Base-by-base conservation (phyloP, 2,113 vertebrate genomes). In the Sapajus apella region DNA sequence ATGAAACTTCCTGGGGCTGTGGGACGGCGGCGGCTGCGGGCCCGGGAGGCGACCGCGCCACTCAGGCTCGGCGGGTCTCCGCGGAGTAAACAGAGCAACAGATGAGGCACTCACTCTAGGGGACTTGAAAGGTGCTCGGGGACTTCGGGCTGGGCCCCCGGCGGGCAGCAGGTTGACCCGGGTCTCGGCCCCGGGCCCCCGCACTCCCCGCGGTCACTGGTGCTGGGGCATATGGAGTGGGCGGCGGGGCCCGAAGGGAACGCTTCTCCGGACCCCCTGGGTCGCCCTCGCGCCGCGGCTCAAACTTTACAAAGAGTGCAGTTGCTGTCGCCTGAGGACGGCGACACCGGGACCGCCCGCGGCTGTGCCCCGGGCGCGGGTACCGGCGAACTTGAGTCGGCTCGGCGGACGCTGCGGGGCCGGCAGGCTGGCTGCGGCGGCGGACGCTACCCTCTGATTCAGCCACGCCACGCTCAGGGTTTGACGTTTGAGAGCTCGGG, bases 401-500 rank as follows among this genome's bases (percentile, higher is more conserved):
- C 87, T 5, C 50, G 30, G 21, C 32, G 84, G 84, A 50, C 1
- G 80, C 43, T 80, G 5, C 6, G 66, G 95, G 82, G 64, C 2
- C 23, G 79, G 82, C 45, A 18, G 66, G 16, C 56, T 17, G 75
- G 40, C 25, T 68, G 66, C 40, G 82, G 92, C 56, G 96, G 92
- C 45, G 81, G 87, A 73, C 47, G 81, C 80, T 79, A 50, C 77
- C 80, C 45, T n/a, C 30, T 18, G 84, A 70, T 94, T n/a, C 32
- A 35, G 91, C 73, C 18, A 77, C 80, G 68, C 95, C 83, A 72
- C 70, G 87, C 80, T 45, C 83, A 12, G 81, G 91, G 75, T 97
- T 98, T 98, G 98, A 98, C 98, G 95, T 98, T 98, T 98, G 94
- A 70, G 75, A 85, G 96, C 92, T 95, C 83, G 79, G 88, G 96